These are phyloP conservation scores for Helicolenus hilgendorfi DNA, from an alignment of 2,797 vertebrate genomes.

Conservation along the genomic window DNA sequence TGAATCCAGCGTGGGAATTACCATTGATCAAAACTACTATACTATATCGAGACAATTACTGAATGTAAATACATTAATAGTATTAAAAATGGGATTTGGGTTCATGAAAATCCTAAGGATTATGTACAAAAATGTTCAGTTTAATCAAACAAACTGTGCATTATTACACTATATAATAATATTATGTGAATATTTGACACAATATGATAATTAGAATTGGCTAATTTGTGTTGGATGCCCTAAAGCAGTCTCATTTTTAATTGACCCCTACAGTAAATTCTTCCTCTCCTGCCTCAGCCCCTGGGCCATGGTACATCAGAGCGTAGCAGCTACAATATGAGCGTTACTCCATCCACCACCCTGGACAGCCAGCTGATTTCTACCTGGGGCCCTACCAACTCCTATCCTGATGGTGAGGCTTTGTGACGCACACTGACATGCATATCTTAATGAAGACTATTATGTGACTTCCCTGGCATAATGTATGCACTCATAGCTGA, in stretches of 20 bases:
- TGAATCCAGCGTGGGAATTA: background rate
- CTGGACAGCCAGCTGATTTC: slow-evolving; percentile 85
- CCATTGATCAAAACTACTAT: background rate
- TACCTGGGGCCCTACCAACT: slow-evolving; percentile 80
- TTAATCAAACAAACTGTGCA: background rate
- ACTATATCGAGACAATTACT: background rate
- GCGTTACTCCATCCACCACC: slow-evolving; percentile 77
- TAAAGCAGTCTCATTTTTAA: background rate
- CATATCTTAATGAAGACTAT: background rate
- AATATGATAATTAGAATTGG: background rate
- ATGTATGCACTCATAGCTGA: background rate
- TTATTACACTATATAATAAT: background rate
- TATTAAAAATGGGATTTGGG: background rate
- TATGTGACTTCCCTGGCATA: background rate
- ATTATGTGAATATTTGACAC: background rate
- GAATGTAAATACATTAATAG: background rate
- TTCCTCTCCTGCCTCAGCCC: slow-evolving; percentile 45
- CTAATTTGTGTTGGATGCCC: background rate
- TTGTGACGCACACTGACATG: background rate
- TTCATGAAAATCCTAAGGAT: background rate
- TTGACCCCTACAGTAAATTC: slow-evolving; percentile 1
- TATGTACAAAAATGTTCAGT: background rate
- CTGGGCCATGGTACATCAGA: slow-evolving; percentile 88
- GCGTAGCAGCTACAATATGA: slow-evolving; percentile 84
- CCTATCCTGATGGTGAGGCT: slow-evolving; percentile 86